phyloP scores from a whole-genome alignment of 2,797 vertebrate genomes.

The Muscicapa comitata region DNA sequence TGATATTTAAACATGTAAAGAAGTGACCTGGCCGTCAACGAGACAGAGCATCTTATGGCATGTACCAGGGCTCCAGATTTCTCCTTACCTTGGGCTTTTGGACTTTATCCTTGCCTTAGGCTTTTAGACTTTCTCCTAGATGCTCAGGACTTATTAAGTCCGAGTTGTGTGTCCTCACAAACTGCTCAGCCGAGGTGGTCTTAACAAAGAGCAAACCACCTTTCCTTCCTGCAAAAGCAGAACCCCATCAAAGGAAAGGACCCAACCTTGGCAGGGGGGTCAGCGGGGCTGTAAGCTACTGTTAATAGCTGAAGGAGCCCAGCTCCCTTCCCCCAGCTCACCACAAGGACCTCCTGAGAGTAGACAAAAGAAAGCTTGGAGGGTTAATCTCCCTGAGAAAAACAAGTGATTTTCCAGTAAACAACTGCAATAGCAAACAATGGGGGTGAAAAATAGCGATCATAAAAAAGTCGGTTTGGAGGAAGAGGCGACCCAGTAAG shows the following conservation, averaged over 20 bases:
- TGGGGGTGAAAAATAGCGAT: slow-evolving; percentile 59
- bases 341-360: slow-evolving; percentile 62
- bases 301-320: slow-evolving; percentile 44
- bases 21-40: not conserved
- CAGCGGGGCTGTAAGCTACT: slow-evolving; percentile 42
- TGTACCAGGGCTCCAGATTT: not conserved
- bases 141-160: not conserved
- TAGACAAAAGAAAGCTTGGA: slow-evolving; percentile 66
- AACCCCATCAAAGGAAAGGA: slow-evolving; percentile 32
- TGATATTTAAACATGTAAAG: not conserved
- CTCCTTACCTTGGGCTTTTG: not conserved
- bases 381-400: slow-evolving; percentile 63
- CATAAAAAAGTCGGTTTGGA: slow-evolving; percentile 51
- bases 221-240: not conserved
- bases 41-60: not conserved
- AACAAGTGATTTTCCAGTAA: slow-evolving; percentile 66
- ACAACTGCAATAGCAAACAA: slow-evolving; percentile 67
- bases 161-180: not conserved
- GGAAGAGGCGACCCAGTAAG: slow-evolving; percentile 45
- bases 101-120: not conserved
- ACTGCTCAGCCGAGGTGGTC: not conserved
- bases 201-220: slow-evolving; percentile 1
- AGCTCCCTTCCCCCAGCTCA: slow-evolving; percentile 60
- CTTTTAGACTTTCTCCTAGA: not conserved
- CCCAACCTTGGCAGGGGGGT: slow-evolving; percentile 23